phyloP scores from a whole-genome alignment of 2,797 vertebrate species.

The Manis pentadactyla region DNA sequence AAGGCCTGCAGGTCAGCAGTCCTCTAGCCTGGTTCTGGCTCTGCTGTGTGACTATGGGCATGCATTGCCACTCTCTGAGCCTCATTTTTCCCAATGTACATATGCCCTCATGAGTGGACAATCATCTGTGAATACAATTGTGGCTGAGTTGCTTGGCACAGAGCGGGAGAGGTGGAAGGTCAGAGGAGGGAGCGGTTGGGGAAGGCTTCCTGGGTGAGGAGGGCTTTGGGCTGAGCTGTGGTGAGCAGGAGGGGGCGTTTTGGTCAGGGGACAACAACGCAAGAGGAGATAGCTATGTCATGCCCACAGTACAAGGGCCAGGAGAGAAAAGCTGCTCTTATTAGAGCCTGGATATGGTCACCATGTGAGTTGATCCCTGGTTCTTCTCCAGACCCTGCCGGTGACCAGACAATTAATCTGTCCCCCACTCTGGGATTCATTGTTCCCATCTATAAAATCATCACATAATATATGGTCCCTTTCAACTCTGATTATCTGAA shows the following conservation, averaged over 20 bases:
- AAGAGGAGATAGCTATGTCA: not conserved
- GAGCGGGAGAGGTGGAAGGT: not conserved
- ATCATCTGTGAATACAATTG: not conserved
- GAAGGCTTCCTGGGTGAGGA: not conserved
- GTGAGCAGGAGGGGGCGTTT: not conserved
- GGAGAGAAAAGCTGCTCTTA: not conserved
- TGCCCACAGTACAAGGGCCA: not conserved
- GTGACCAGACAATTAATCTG: not conserved
- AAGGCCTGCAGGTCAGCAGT: not conserved
- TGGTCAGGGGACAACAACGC: not conserved
- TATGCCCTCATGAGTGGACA: not conserved
- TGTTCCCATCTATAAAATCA: not conserved
- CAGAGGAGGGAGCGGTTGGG: not conserved
- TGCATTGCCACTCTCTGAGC: not conserved
- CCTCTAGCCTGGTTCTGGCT: not conserved
- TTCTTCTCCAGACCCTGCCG: not conserved
- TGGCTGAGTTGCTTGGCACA: not conserved
- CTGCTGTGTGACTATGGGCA: not conserved
- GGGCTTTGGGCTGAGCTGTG: not conserved
- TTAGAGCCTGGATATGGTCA: not conserved
- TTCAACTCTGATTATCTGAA: not conserved
- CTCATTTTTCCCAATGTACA: not conserved
- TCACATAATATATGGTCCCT: not conserved
- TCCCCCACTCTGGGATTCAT: not conserved
- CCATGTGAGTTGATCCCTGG: accelerated